phyloP scores from a whole-genome alignment of 2,113 vertebrate genomes.

The Toxostoma redivivum region DNA sequence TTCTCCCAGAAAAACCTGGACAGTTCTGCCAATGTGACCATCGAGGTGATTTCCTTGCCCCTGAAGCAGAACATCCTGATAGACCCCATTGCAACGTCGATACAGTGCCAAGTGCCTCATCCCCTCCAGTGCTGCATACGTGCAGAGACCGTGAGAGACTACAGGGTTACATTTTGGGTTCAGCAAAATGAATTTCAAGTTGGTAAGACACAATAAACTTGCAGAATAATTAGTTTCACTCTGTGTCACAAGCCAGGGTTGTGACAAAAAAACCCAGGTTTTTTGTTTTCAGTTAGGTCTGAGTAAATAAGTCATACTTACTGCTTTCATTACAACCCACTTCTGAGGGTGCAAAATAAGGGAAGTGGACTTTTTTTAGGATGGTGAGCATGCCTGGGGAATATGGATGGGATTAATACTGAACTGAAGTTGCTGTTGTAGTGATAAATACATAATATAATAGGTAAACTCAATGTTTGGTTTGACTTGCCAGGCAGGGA shows the following conservation, averaged over 20 bases:
- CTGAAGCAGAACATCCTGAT: slow-evolving; percentile 50
- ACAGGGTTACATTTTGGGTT: slow-evolving; percentile 17
- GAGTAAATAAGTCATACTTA: neutral
- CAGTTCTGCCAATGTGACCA: slow-evolving; percentile 17
- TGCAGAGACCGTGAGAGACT: neutral
- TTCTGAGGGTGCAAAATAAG: neutral
- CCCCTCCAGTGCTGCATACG: slow-evolving; percentile 59
- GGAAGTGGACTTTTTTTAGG: neutral
- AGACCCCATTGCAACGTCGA: slow-evolving; percentile 36
- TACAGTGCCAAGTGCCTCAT: neutral
- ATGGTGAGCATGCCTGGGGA: neutral
- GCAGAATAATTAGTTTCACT: neutral
- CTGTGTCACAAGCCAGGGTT: too few species aligned
- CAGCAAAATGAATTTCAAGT: neutral
- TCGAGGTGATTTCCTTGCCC: slow-evolving; percentile 58
- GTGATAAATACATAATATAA: neutral
- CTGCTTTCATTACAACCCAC: neutral
- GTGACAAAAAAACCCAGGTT: too few species aligned
- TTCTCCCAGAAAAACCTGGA: slow-evolving; percentile 46
- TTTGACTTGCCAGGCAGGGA: neutral
- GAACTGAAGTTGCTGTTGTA: neutral
- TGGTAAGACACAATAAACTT: slow-evolving; percentile 47
- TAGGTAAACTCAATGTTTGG: neutral
- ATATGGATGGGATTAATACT: neutral
- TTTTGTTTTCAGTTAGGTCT: neutral